Conservation (phyloP, 2,888 invertebrate species). For the Agonum fuliginosum region DNA sequence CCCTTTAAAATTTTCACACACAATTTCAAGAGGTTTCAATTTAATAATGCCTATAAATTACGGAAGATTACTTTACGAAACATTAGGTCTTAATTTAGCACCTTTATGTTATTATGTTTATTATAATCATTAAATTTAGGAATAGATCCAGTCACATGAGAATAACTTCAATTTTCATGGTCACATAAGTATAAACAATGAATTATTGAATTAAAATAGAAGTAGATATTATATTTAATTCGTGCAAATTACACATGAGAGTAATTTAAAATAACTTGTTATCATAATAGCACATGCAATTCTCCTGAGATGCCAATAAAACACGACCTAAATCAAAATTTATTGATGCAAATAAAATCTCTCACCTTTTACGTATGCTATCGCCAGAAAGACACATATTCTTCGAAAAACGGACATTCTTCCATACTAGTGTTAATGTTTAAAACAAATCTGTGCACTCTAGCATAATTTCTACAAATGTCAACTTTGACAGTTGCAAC, state of each 20-base stretch:
- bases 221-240: not conserved
- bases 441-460: constrained; percentile 45
- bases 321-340: constrained; percentile 40
- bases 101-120: too few species aligned
- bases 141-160: constrained; percentile 36
- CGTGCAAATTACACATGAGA: constrained; percentile 5
- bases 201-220: not conserved
- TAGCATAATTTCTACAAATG: constrained; percentile 51
- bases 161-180: constrained; percentile 43
- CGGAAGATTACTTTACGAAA: too few species aligned
- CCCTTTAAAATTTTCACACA: too few species aligned
- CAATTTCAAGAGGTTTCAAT: too few species aligned
- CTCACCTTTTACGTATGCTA: constrained; percentile 58
- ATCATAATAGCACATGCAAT: constrained; percentile 42
- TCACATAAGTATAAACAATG: constrained; percentile 29
- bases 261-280: constrained; percentile 19
- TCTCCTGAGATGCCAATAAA: constrained; percentile 46
- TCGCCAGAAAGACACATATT: constrained; percentile 57
- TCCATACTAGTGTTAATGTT: constrained; percentile 54
- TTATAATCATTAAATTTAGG: not conserved
- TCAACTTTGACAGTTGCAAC: constrained; percentile 59
- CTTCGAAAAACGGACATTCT: constrained; percentile 57
- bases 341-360: constrained; percentile 31
- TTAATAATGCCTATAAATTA: too few species aligned
- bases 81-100: too few species aligned